These are phyloP conservation scores for Dasyprocta punctata DNA, from an alignment of 2,113 vertebrate genomes.

Conservation along the genomic window DNA sequence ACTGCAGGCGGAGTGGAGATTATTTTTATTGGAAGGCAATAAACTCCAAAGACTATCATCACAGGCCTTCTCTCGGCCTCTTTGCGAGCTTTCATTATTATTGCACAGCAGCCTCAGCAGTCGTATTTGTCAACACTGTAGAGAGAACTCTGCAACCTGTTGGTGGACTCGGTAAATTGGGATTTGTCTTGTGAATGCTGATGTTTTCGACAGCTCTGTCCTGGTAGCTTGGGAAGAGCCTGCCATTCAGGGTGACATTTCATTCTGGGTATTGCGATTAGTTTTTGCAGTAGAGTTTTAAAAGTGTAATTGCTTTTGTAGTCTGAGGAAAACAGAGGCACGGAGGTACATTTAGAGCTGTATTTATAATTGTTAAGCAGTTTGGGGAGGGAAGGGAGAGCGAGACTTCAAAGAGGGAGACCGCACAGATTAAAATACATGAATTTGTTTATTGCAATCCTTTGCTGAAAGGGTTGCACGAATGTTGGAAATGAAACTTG, in stretches of 20 bases:
- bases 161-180: constrained; percentile 28
- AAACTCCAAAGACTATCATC: constrained; percentile 84
- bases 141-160: constrained; percentile 63
- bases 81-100: constrained; percentile 69
- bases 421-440: constrained; percentile 18
- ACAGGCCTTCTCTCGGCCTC: constrained; percentile 64
- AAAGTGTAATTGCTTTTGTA: constrained; percentile 64
- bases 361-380: constrained; percentile 34
- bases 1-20: constrained; percentile 65
- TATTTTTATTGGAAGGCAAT: constrained; percentile 82
- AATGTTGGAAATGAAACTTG: background rate
- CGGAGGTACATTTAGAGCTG: background rate
- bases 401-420: background rate
- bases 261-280: constrained; percentile 65
- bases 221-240: constrained; percentile 37
- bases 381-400: background rate
- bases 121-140: constrained; percentile 64
- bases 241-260: constrained; percentile 64
- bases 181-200: constrained; percentile 44
- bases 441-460: constrained; percentile 14
- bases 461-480: background rate
- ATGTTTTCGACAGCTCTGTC: constrained; percentile 19
- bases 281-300: constrained; percentile 65
- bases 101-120: constrained; percentile 62
- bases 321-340: constrained; percentile 53